These are phyloP conservation scores for Apamea crenata DNA, from an alignment of 2,888 invertebrate genomes.

Conservation along the genomic window DNA sequence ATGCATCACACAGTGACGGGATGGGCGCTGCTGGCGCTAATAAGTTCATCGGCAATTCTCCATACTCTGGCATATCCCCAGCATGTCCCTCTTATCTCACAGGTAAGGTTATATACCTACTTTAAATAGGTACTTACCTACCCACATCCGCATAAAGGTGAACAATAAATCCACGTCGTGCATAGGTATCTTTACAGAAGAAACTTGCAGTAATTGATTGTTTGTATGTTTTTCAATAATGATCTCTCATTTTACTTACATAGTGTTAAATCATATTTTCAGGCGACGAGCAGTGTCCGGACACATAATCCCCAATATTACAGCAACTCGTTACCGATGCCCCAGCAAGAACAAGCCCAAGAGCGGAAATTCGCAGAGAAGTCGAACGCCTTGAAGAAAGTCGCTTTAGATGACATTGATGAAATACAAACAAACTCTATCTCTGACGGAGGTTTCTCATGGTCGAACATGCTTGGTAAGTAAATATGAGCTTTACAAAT, in stretches of 20 bases:
- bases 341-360: conserved; percentile 84
- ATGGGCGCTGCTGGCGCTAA: conserved; percentile 93
- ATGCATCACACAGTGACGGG: conserved; percentile 92
- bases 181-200: not conserved
- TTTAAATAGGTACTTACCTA: conserved; percentile 10
- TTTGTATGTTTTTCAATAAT: not conserved
- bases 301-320: conserved; percentile 88
- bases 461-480: conserved; percentile 95
- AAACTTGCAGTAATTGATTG: not conserved
- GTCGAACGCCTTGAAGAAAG: conserved; percentile 97
- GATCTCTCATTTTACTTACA: conserved; percentile 14
- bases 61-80: conserved; percentile 93
- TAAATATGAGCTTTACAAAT: conserved; percentile 15
- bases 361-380: conserved; percentile 97
- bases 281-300: conserved; percentile 87
- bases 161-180: not conserved
- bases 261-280: conserved; percentile 65
- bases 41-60: conserved; percentile 92
- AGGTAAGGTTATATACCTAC: conserved; percentile 73
- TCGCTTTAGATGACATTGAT: conserved; percentile 94
- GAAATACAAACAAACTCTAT: conserved; percentile 95
- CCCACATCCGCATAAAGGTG: not conserved
- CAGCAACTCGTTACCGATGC: conserved; percentile 84
- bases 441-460: conserved; percentile 95
- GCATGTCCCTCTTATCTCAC: conserved; percentile 85